phyloP scores from a whole-genome alignment of 2,797 vertebrate genomes.

The Cottoperca gobio region DNA sequence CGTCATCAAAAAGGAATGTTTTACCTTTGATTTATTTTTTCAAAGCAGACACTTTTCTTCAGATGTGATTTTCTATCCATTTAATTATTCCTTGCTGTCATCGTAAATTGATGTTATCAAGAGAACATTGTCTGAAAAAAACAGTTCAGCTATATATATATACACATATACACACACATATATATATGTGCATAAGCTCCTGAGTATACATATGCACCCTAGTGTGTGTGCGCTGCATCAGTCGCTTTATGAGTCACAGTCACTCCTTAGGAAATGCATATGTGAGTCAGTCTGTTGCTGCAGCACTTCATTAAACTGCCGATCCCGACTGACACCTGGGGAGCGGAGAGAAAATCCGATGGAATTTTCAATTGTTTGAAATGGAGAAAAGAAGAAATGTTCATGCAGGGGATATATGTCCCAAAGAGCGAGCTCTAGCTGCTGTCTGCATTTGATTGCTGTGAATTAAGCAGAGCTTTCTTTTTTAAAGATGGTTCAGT shows the following conservation, averaged over 20 bases:
- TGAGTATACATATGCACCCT: not conserved
- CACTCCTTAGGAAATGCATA: conserved; percentile 44
- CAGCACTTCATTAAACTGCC: conserved; percentile 56
- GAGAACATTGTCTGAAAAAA: conserved; percentile 11
- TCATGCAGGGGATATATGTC: not conserved
- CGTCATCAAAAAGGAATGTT: conserved; percentile 42
- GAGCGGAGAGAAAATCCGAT: conserved; percentile 1
- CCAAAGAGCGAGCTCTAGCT: not conserved
- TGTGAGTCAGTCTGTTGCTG: conserved; percentile 51
- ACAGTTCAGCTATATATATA: conserved; percentile 13
- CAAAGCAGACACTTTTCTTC: conserved; percentile 27
- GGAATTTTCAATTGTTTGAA: conserved; percentile 37
- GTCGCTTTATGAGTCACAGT: conserved; percentile 62
- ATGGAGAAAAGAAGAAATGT: not conserved
- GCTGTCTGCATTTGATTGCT: conserved; percentile 21
- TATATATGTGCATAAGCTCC: not conserved
- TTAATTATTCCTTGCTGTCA: conserved; percentile 38
- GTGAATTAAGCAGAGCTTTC: conserved; percentile 41
- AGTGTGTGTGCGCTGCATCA: conserved; percentile 20
- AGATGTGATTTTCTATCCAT: conserved; percentile 47
- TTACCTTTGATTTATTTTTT: conserved; percentile 47
- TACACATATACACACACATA: not conserved
- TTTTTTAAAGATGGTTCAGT: conserved; percentile 31
- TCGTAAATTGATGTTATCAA: conserved; percentile 13
- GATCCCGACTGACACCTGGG: conserved; percentile 43